Conservation (phyloP, 2,888 invertebrate genomes). For the Harmothoe impar region DNA sequence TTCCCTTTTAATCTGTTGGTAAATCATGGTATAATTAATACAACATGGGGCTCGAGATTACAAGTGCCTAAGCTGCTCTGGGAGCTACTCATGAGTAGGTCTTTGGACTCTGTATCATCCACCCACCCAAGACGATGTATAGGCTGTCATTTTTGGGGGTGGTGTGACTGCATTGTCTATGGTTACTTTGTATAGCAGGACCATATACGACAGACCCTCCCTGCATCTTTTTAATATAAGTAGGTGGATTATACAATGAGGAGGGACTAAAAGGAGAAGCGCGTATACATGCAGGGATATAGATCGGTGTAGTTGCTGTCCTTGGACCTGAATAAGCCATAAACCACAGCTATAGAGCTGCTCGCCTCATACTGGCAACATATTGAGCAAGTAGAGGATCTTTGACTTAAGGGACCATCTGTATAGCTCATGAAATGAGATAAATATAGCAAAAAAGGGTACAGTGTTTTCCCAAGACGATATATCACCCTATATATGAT, state of each 20-base stretch:
- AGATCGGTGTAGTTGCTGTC: neutral
- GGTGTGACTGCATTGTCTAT: neutral
- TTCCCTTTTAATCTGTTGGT: neutral
- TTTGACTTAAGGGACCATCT: no score
- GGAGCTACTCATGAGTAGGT: neutral
- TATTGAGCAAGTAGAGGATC: neutral
- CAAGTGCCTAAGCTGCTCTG: neutral
- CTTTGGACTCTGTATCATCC: neutral
- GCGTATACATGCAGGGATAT: neutral
- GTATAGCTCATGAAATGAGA: no score
- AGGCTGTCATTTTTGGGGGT: neutral
- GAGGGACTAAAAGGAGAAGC: neutral
- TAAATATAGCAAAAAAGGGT: no score
- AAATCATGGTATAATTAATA: neutral
- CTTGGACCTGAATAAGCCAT: slow-evolving; percentile 1
- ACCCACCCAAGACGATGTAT: neutral
- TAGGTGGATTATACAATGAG: neutral
- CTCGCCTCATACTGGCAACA: neutral
- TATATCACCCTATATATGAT: no score
- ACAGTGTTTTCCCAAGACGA: no score
- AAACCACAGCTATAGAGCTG: neutral
- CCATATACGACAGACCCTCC: neutral
- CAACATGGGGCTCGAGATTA: neutral
- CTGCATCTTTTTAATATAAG: neutral
- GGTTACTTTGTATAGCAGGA: neutral